A percentile compares a stretch with the other conserved stretches of the same genome.
These are phyloP conservation scores for Tiliacea aurago DNA, from an alignment of 2,888 invertebrate species.

Conservation along the genomic window DNA sequence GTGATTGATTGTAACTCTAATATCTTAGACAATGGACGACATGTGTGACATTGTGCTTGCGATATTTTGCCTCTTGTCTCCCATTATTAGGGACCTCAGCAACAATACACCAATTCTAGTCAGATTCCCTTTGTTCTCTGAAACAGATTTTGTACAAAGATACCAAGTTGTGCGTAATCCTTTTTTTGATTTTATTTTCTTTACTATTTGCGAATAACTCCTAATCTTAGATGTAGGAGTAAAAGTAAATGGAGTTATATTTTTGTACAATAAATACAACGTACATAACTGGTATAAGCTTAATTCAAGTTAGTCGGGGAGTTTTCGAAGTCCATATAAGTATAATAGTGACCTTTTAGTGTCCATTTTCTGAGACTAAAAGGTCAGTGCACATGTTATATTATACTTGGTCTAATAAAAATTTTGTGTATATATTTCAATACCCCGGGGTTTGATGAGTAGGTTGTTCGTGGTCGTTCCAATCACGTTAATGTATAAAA, in stretches of 20 bases:
- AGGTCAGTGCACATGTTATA: slow-evolving; percentile 6
- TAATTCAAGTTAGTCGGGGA: slow-evolving; percentile 8
- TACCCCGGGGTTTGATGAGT: not conserved
- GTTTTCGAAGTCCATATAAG: slow-evolving; percentile 3
- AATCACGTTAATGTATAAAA: slow-evolving; percentile 5
- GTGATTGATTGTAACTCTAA: slow-evolving; percentile 89
- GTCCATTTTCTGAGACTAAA: slow-evolving; percentile 9
- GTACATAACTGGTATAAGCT: slow-evolving; percentile 18
- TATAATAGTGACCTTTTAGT: slow-evolving; percentile 11
- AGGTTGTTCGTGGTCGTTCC: not conserved
- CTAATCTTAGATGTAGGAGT: slow-evolving; percentile 18
- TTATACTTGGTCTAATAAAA: not conserved
- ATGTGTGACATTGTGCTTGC: slow-evolving; percentile 77
- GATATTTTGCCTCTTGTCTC: slow-evolving; percentile 71
- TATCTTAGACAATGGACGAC: slow-evolving; percentile 85
- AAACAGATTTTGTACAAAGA: slow-evolving; percentile 64
- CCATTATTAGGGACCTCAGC: slow-evolving; percentile 60
- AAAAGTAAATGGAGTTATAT: slow-evolving; percentile 14
- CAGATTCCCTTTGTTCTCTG: slow-evolving; percentile 65
- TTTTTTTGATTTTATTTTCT: slow-evolving; percentile 50
- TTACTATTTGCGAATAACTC: slow-evolving; percentile 18
- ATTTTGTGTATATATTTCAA: not conserved
- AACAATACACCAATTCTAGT: slow-evolving; percentile 64
- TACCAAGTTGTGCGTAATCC: slow-evolving; percentile 52
- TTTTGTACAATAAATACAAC: slow-evolving; percentile 8